Evolutionary conservation across 2,888 invertebrate species (phyloP), one percentile per base, ranked within the genome.

Genomic region (Neoitamus cyanurus): DNA sequence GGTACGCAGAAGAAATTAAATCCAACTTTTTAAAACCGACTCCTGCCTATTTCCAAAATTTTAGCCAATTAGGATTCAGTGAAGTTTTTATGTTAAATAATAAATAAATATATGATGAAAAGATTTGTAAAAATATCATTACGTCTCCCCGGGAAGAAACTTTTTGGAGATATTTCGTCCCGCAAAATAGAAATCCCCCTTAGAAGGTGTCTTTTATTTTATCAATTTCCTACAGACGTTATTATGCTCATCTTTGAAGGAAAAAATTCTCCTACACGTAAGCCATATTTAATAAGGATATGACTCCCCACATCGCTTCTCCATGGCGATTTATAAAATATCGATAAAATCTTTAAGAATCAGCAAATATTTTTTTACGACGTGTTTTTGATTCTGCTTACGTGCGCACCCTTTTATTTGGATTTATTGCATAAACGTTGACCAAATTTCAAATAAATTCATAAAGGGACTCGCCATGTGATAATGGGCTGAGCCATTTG

Each of bases 321-420:
- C 25, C 3, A 2, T 15, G 58, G 9, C 30, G 72, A 72, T 72
- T 72, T 34, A 28, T 72, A 72, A 31, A 34, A 72, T 72, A 34
- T 34, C 72, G 31, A 72, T 72, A 72, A 72, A 72, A 34, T 34
- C 72, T 72, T 72, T 72, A 72, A 31, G 72, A 34, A 34, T 72
- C 72, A 72, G 72, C 72, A 72, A 31, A 72, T 72, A 34, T 72
- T 72, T 72, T 72, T 72, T 72, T 72, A 72, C 34, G 72, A 72
- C 72, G 72, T 72, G 72, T 31, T 72, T 72, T 72, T 31, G 72
- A 31, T 72, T 72, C 34, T 72, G 72, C 34, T 30, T 72, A 72
- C 72, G 72, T 72, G 31, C 31, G 31, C 34, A 31, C 31, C 72
- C 31, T 72, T 72, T 72, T 72, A 72, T 72, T 72, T 34, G 34